A percentile compares a stretch with the other conserved stretches of the same genome.
Conservation (phyloP, 2,113 vertebrate genomes). For the Ictidomys tridecemlineatus region DNA sequence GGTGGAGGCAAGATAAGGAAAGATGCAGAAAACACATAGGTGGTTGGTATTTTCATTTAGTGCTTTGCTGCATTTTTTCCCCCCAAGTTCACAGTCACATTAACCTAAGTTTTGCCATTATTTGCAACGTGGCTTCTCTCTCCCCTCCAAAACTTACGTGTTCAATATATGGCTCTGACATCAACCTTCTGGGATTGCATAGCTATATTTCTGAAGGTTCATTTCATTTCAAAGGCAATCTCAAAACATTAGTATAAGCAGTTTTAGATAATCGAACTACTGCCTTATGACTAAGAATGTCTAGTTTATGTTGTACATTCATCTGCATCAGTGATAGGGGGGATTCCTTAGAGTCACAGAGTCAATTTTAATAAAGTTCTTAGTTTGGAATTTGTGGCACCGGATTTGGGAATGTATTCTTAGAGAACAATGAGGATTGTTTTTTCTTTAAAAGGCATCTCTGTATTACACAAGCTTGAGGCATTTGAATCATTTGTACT, state of each 20-base stretch:
- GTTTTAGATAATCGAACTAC: neutral
- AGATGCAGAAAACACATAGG: neutral
- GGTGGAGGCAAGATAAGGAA: neutral
- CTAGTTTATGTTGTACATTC: neutral
- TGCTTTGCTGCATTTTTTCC: neutral
- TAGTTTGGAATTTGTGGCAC: neutral
- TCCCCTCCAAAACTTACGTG: neutral
- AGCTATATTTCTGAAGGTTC: neutral
- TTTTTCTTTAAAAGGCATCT: neutral
- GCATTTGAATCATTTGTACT: neutral
- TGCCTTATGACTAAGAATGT: neutral
- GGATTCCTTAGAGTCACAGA: neutral
- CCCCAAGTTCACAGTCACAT: neutral
- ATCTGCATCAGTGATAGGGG: neutral
- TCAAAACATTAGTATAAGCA: neutral
- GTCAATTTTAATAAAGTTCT: neutral
- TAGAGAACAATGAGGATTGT: neutral
- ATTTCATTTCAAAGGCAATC: neutral
- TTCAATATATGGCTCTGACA: neutral
- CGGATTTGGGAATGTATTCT: neutral
- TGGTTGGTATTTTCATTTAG: neutral
- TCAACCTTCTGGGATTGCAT: neutral
- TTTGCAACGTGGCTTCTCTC: neutral
- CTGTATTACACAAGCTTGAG: neutral
- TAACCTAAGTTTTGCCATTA: neutral